Evolutionary conservation across 1,140 invertebrate species (phyloP).

Genomic region (Eurosta solidaginis): DNA sequence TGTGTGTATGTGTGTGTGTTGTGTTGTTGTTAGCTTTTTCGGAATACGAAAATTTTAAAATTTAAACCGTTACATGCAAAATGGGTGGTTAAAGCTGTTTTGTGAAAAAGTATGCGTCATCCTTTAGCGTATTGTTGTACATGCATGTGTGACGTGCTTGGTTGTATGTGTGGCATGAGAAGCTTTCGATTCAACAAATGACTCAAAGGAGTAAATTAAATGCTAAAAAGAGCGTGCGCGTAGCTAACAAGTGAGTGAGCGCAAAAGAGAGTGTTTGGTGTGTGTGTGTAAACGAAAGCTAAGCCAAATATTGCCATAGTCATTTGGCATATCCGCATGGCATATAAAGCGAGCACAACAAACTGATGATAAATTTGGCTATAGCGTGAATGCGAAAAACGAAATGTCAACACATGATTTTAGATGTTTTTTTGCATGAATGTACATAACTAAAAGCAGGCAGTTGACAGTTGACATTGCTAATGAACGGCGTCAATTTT

Average conservation of each 20-base stretch:
- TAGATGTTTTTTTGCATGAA: neutral
- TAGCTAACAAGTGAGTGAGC: neutral
- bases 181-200: conserved; percentile 15
- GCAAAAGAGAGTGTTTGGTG: neutral
- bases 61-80: neutral
- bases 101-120: conserved; percentile 27
- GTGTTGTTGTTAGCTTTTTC: conserved; percentile 11
- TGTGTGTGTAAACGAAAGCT: too few species aligned
- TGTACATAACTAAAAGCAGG: neutral
- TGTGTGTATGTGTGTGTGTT: too few species aligned
- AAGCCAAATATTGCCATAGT: too few species aligned
- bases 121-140: neutral
- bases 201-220: neutral
- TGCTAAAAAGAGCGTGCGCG: too few species aligned
- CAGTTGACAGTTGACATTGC: neutral
- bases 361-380: neutral
- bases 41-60: conserved; percentile 4
- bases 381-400: neutral
- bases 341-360: conserved; percentile 2
- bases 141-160: neutral
- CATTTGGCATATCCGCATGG: neutral
- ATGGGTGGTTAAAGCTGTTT: neutral
- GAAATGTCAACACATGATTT: conserved; percentile 11
- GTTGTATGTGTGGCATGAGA: neutral
- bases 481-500: neutral